phyloP scores from a whole-genome alignment of 2,113 vertebrate genomes.

The Murina feae region DNA sequence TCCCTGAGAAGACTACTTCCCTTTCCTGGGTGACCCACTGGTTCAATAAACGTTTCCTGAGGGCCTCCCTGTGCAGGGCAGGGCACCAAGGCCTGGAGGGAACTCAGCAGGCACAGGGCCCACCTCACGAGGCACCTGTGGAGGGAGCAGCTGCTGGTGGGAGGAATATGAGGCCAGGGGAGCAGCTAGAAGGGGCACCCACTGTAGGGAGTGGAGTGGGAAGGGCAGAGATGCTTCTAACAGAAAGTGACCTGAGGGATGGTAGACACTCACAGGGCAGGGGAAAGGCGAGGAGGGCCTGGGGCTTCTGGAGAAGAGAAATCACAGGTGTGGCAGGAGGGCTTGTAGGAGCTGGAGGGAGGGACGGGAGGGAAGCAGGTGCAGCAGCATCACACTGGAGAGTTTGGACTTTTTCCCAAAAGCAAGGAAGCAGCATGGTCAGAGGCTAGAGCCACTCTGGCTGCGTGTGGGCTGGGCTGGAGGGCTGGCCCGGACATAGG shows the following conservation, averaged over 20 bases:
- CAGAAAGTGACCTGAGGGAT: not conserved
- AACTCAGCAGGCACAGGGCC: not conserved
- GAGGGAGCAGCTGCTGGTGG: not conserved
- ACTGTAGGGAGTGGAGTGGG: not conserved
- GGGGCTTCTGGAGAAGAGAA: not conserved
- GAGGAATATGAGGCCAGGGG: not conserved
- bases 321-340: not conserved
- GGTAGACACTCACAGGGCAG: not conserved
- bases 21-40: not conserved
- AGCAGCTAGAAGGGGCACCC: not conserved
- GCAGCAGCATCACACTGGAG: not conserved
- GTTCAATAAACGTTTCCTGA: not conserved
- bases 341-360: not conserved
- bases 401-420: not conserved
- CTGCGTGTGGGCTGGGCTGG: rapidly evolving
- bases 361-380: not conserved
- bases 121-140: not conserved
- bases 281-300: not conserved
- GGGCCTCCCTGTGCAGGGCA: not conserved
- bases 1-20: not conserved
- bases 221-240: not conserved
- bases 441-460: not conserved
- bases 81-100: not conserved
- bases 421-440: no score
- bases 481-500: not conserved